Base-by-base conservation (phyloP, 2,888 invertebrate species). In the Leucophenga montana region DNA sequence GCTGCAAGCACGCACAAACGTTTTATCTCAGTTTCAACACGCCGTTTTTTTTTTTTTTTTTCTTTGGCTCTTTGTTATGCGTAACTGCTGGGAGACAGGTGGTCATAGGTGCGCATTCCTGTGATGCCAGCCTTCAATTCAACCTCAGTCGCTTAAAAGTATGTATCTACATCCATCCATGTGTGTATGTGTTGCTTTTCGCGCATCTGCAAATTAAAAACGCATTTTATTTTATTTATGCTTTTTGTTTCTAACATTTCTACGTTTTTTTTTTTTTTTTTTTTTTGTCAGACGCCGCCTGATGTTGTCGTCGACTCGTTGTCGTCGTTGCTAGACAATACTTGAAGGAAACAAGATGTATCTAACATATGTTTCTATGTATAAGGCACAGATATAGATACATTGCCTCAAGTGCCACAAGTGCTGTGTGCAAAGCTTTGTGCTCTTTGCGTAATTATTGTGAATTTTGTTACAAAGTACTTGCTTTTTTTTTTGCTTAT, bases 141-240 rank as follows among this genome's bases (percentile, higher is more conserved):
- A 50, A 8, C 9, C 39, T 3, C 39, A 39, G 39, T 11, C 50
- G 50, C 1, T 16, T 50, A 8, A 50, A n/a, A 16, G 16, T 11
- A n/a, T 50, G 13, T 18, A 50, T 16, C 13, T 16, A n/a, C 16
- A 13, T 50, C 27, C 27, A n/a, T 27, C 27, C 27, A 27, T 27
- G 27, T 27, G 27, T 50, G n/a, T 18, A 11, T 50, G 39, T 50
- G n/a, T 18, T 50, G n/a, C 14, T 44, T 50, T 53, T 39, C 46
- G 80, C 80, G 77, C 84, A 84, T 81, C 81, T 84, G 82, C 84
- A 81, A 82, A 82, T 82, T 82, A 84, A 84, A 82, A 82, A 84
- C 83, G 81, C 83, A 80, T 84, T 82, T 84, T 82, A 80, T 82
- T 84, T 80, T 75, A 74, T 76, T 72, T 74, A 56, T 20, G 67